phyloP scores from a whole-genome alignment of 2,113 vertebrate genomes.

The Syngnathus floridae region DNA sequence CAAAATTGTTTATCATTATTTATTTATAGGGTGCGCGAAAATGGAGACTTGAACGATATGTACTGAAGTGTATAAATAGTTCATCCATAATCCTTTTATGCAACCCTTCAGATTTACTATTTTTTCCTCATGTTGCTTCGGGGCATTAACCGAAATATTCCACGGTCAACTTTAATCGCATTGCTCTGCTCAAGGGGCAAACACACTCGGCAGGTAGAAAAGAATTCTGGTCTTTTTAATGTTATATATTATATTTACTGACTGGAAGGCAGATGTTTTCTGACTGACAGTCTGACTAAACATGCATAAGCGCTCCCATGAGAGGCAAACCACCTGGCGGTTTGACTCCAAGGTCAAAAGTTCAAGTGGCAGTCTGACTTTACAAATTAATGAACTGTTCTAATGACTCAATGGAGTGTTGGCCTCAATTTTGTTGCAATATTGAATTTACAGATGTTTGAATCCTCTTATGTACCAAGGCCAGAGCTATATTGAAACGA shows the following conservation, averaged over 20 bases:
- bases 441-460: neutral
- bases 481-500: neutral
- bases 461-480: neutral
- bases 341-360: conserved; percentile 15
- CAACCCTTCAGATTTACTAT: conserved; percentile 58
- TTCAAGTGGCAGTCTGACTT: conserved; percentile 17
- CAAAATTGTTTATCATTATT: neutral
- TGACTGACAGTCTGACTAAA: conserved; percentile 34
- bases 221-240: conserved; percentile 39
- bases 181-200: conserved; percentile 40
- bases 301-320: conserved; percentile 29
- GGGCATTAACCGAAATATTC: conserved; percentile 61
- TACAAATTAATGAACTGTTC: neutral
- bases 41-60: neutral
- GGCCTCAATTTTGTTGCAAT: neutral
- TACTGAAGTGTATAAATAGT: conserved; percentile 21
- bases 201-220: conserved; percentile 19
- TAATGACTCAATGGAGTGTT: neutral
- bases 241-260: conserved; percentile 26
- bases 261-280: conserved; percentile 26
- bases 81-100: conserved; percentile 36
- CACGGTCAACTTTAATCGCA: conserved; percentile 60
- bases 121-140: conserved; percentile 48
- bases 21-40: neutral
- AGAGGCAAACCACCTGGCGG: conserved; percentile 3